Percentiles rank a stretch among this genome's conserved stretches.
Evolutionary conservation across 37 sponge, comb jelly and placozoan genomes (phyloP).

Genomic region (Eunapius fragilis): DNA sequence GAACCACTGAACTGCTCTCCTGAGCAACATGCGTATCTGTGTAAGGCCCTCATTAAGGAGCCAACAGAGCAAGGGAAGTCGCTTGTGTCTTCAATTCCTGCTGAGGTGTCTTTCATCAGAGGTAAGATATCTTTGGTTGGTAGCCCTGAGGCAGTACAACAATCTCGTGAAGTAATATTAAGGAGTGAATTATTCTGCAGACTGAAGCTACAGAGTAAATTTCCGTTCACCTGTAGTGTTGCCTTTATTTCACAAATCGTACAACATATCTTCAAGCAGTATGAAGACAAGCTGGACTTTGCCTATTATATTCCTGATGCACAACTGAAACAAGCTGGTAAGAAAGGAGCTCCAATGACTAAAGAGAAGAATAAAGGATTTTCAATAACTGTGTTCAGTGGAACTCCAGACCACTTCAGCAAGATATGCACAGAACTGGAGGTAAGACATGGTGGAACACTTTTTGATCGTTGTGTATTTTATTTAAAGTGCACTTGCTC

Average conservation of each 20-base stretch:
- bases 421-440: slow-evolving; percentile 5
- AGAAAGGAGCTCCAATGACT: not conserved
- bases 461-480: no score
- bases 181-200: not conserved
- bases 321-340: not conserved
- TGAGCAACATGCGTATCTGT: slow-evolving; percentile 13
- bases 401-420: slow-evolving; percentile 12
- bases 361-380: not conserved
- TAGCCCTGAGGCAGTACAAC: slow-evolving; percentile 11
- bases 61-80: not conserved
- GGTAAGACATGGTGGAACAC: no score
- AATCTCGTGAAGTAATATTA: not conserved
- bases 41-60: not conserved
- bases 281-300: not conserved
- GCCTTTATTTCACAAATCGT: slow-evolving; percentile 50
- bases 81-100: not conserved
- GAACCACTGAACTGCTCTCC: slow-evolving; percentile 13
- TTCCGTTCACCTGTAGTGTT: not conserved
- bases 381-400: slow-evolving; percentile 25
- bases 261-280: not conserved
- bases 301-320: not conserved
- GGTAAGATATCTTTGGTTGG: slow-evolving; percentile 6
- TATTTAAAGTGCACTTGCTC: no score
- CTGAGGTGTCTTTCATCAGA: not conserved
- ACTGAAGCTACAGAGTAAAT: not conserved